phyloP scores from a whole-genome alignment of 2,113 vertebrate genomes.

The Bubo scandiacus region DNA sequence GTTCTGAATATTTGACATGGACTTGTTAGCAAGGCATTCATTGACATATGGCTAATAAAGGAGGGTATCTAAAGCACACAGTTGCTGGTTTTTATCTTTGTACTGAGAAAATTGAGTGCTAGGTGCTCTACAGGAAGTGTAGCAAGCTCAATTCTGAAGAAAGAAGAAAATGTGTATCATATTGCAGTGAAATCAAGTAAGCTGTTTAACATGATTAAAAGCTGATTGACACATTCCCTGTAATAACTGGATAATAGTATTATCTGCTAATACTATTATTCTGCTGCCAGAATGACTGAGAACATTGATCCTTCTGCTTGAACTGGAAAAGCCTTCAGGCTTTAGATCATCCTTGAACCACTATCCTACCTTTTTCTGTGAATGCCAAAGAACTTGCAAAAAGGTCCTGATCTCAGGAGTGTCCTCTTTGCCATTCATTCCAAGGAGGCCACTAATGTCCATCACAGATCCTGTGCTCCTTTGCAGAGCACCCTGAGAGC shows the following conservation, averaged over 20 bases:
- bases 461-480: background rate
- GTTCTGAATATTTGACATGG: background rate
- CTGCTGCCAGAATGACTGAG: background rate
- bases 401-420: background rate
- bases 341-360: background rate
- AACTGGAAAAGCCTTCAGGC: background rate
- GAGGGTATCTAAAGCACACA: background rate
- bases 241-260: background rate
- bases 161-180: background rate
- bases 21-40: background rate
- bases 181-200: background rate
- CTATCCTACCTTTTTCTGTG: accelerated
- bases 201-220: background rate
- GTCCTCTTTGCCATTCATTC: background rate
- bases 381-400: background rate
- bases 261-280: background rate
- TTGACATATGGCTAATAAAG: background rate
- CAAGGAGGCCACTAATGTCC: background rate
- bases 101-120: background rate
- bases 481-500: background rate
- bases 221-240: background rate
- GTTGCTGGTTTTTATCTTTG: background rate
- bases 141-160: background rate
- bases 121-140: background rate
- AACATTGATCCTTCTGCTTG: background rate